Percentiles rank a stretch among this genome's conserved stretches.
phyloP scores from a whole-genome alignment of 2,888 invertebrate genomes.

The Catocala nupta region DNA sequence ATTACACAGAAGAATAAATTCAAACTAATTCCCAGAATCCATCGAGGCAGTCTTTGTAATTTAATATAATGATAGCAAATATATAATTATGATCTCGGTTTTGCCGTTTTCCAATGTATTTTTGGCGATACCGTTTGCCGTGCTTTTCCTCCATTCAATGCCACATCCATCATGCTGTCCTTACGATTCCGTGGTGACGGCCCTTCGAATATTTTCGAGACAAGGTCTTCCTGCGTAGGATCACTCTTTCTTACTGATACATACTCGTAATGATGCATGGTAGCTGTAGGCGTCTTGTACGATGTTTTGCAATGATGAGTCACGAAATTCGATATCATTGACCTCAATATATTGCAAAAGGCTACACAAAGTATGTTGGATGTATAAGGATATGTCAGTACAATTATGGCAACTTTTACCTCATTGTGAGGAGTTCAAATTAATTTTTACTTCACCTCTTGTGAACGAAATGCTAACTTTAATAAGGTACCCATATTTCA shows the following conservation, averaged over 20 bases:
- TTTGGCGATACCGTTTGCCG: too few species aligned
- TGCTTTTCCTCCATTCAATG: too few species aligned
- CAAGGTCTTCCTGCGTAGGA: conserved; percentile 4
- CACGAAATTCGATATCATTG: conserved; percentile 44
- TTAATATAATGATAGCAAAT: too few species aligned
- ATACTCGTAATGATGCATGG: too few species aligned
- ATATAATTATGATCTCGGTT: too few species aligned
- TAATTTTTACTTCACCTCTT: neutral
- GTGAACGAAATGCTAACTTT: neutral
- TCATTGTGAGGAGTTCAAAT: neutral
- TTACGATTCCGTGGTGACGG: too few species aligned
- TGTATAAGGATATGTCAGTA: conserved; percentile 27
- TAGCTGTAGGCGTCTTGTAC: conserved; percentile 11
- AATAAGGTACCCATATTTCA: neutral
- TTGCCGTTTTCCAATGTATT: too few species aligned
- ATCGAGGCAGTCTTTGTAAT: too few species aligned
- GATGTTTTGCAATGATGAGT: conserved; percentile 29
- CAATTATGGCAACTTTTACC: too few species aligned
- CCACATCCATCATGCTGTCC: too few species aligned
- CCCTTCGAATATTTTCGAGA: conserved; percentile 1
- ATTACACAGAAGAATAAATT: too few species aligned
- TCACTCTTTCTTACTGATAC: neutral
- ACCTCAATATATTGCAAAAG: conserved; percentile 49
- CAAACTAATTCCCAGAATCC: too few species aligned
- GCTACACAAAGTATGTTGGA: conserved; percentile 17